These are phyloP conservation scores for Drosophila gunungcola DNA, from an alignment of 1,140 invertebrate genomes.

Conservation along the genomic window DNA sequence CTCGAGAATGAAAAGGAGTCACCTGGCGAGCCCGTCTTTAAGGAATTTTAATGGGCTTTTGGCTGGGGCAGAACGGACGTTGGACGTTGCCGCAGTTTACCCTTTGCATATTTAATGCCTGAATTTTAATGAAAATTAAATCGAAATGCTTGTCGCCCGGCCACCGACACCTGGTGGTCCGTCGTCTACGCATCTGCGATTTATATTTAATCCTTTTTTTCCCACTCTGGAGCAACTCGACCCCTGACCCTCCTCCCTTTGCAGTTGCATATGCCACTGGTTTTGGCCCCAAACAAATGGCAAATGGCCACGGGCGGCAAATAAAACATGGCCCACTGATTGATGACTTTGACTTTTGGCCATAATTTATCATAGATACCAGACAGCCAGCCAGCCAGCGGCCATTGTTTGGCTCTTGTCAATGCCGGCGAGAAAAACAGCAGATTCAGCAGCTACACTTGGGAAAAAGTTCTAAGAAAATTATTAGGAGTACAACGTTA, in stretches of 20 bases:
- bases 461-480: not conserved
- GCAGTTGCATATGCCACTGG: constrained; percentile 37
- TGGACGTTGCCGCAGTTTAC: constrained; percentile 66
- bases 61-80: constrained; percentile 1
- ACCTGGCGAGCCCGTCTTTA: constrained; percentile 57
- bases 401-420: constrained; percentile 57
- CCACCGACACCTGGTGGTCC: constrained; percentile 59
- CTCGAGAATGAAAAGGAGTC: constrained; percentile 83
- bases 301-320: constrained; percentile 71
- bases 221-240: not conserved
- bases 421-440: constrained; percentile 52
- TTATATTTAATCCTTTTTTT: constrained; percentile 73
- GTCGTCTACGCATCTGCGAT: constrained; percentile 59
- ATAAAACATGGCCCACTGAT: constrained; percentile 77
- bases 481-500: no score
- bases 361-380: constrained; percentile 81
- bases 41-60: constrained; percentile 80
- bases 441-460: constrained; percentile 20
- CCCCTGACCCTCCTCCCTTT: not conserved
- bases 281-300: constrained; percentile 40
- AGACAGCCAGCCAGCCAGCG: constrained; percentile 36
- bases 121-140: constrained; percentile 84
- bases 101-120: constrained; percentile 80
- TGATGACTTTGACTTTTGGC: constrained; percentile 82
- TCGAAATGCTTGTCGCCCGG: constrained; percentile 69